A percentile compares a stretch with the other conserved stretches of the same genome.
Conservation (phyloP, 2,113 vertebrate species). For the Passer montanus region DNA sequence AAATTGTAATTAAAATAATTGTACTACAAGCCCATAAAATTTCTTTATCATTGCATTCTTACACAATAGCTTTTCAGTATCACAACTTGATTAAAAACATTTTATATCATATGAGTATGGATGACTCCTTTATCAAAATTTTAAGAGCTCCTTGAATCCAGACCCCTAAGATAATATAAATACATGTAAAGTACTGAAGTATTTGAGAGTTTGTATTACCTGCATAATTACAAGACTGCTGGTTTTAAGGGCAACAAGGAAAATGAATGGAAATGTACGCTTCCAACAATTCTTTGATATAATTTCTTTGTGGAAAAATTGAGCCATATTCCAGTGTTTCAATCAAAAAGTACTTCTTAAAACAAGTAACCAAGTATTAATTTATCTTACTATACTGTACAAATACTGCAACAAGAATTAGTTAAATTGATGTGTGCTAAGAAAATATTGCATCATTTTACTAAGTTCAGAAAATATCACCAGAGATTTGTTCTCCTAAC, state of each 20-base stretch:
- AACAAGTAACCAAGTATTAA: background rate
- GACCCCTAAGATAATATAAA: background rate
- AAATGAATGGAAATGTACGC: background rate
- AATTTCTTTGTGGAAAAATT: background rate
- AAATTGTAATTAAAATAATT: background rate
- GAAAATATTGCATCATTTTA: slow-evolving; percentile 34
- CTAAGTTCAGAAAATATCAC: slow-evolving; percentile 25
- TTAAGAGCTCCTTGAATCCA: background rate
- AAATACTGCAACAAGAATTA: slow-evolving; percentile 37
- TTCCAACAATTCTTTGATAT: background rate
- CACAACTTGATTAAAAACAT: background rate
- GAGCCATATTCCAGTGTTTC: background rate
- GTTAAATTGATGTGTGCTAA: slow-evolving; percentile 12
- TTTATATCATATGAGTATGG: background rate
- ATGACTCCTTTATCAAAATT: background rate
- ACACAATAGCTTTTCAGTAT: background rate
- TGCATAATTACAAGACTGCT: background rate
- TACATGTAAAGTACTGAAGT: background rate
- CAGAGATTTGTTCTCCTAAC: slow-evolving; percentile 54
- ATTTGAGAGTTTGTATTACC: background rate
- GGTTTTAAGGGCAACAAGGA: background rate
- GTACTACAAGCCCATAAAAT: background rate
- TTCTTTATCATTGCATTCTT: background rate
- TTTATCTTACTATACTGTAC: background rate
- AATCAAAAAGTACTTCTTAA: background rate